phyloP scores from a whole-genome alignment of 2,113 vertebrate genomes.

The Xenus cinereus region DNA sequence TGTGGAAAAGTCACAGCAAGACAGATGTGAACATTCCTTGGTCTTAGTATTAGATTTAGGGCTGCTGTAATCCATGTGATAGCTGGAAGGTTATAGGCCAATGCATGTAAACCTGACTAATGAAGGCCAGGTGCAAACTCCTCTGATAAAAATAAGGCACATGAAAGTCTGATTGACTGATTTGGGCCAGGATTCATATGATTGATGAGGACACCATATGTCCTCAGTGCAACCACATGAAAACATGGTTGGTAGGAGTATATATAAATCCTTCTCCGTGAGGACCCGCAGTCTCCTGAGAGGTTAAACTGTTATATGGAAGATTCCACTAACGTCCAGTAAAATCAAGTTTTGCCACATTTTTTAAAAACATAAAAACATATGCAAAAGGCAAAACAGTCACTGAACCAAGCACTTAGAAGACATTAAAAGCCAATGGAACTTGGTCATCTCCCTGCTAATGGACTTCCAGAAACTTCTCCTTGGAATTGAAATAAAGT shows the following conservation, averaged over 20 bases:
- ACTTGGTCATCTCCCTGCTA: not conserved
- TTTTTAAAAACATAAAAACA: not conserved
- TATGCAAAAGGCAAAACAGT: not conserved
- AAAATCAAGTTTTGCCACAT: not conserved
- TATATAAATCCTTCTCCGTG: not conserved
- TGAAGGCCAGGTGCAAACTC: not conserved
- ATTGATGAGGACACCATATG: not conserved
- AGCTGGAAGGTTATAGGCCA: not conserved
- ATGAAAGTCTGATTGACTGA: not conserved
- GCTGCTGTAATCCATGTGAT: not conserved
- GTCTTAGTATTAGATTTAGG: not conserved
- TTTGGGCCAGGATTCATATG: not conserved
- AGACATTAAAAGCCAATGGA: not conserved
- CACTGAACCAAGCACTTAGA: not conserved
- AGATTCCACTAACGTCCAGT: not conserved
- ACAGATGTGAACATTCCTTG: not conserved
- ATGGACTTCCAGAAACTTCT: not conserved
- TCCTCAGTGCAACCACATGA: no score
- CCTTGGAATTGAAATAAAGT: not conserved
- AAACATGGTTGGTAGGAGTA: not conserved
- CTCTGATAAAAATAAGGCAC: not conserved
- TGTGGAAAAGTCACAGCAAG: not conserved
- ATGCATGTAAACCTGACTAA: not conserved
- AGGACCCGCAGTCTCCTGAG: not conserved
- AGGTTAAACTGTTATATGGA: not conserved